Percentiles rank a stretch among this genome's conserved stretches.
Conservation (phyloP, 2,797 vertebrate genomes). For the Tokudaia tokunoshimensis region DNA sequence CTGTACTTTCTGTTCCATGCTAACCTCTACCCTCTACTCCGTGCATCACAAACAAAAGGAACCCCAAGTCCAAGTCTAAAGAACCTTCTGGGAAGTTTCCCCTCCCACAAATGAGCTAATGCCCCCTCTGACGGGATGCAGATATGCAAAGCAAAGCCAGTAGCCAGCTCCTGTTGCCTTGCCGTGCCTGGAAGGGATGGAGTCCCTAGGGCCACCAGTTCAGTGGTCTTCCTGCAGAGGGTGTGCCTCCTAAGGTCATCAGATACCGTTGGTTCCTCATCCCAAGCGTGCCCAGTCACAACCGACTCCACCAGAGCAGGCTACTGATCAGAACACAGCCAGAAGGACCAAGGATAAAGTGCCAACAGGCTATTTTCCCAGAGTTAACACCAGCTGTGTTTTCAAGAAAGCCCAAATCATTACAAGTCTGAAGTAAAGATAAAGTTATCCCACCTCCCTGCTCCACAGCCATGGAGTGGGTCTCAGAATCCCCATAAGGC, state of each 20-base stretch:
- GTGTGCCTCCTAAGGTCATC: neutral
- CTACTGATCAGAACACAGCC: neutral
- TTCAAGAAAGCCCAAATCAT: neutral
- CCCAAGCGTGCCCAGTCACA: neutral
- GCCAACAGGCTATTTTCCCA: accelerated
- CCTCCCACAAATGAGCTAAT: neutral
- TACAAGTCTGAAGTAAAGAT: neutral
- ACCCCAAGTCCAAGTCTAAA: neutral
- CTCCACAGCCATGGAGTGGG: neutral
- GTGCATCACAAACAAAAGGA: neutral
- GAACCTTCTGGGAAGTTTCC: neutral
- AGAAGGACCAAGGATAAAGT: neutral
- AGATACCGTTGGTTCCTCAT: neutral
- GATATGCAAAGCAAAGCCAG: neutral
- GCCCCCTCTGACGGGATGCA: too few relatives aligned
- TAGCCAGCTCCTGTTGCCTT: neutral
- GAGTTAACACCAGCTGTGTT: neutral
- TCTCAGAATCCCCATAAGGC: neutral
- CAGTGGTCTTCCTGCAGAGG: neutral
- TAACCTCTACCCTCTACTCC: neutral
- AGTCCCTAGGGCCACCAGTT: neutral
- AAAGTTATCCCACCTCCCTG: neutral
- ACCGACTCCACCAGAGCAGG: neutral
- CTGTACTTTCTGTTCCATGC: neutral
- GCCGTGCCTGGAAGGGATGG: neutral